Evolutionary conservation across 2,113 vertebrate genomes (phyloP).

Genomic region (Motacilla alba): DNA sequence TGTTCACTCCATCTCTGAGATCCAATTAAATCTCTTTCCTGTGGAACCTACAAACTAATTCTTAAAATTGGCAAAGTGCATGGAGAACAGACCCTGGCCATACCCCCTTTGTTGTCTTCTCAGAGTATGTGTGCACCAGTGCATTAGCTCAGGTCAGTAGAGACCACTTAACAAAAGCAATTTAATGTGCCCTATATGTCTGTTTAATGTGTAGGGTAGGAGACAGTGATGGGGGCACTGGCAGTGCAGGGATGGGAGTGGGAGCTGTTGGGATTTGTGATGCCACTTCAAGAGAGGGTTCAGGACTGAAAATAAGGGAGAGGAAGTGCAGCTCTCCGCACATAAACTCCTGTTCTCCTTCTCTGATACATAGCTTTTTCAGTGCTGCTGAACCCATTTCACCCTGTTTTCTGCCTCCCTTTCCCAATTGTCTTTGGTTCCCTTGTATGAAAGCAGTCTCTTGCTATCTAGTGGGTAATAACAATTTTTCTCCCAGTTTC

Average conservation of each 20-base stretch:
- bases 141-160: neutral
- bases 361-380: neutral
- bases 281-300: neutral
- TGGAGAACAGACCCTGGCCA: neutral
- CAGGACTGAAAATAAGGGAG: neutral
- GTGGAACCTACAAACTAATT: neutral
- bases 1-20: rapidly evolving
- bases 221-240: neutral
- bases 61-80: neutral
- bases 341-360: neutral
- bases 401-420: neutral
- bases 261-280: neutral
- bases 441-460: neutral
- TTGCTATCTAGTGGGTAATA: neutral
- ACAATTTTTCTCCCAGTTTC: neutral
- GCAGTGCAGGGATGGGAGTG: neutral
- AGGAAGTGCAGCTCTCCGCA: neutral
- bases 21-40: neutral
- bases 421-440: neutral
- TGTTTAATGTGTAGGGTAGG: neutral
- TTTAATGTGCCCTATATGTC: neutral
- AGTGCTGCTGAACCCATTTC: neutral
- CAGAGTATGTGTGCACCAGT: neutral
- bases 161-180: neutral
- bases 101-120: neutral